Evolutionary conservation across 2,888 invertebrate genomes (phyloP).

Genomic region (Dasypolia templi): DNA sequence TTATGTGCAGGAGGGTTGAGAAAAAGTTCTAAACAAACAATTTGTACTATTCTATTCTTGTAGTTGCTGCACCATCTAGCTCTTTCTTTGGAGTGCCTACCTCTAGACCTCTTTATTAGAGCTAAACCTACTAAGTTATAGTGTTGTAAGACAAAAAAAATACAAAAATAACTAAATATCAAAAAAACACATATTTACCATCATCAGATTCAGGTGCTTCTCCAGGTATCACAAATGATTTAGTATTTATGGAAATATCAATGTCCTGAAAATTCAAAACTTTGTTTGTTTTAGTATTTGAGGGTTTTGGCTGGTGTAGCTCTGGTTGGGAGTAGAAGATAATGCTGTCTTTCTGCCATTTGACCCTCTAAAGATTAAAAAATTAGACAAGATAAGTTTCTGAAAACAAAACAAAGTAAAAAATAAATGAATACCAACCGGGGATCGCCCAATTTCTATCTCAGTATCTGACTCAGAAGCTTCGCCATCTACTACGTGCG

Average conservation of each 20-base stretch:
- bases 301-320: neutral
- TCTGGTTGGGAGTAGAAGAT: too few species aligned
- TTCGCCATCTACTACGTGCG: slow-evolving; percentile 85
- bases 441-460: slow-evolving; percentile 82
- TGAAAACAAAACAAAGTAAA: neutral
- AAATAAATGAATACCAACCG: slow-evolving; percentile 71
- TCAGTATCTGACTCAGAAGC: slow-evolving; percentile 87
- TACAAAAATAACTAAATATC: too few species aligned
- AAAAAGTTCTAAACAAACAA: neutral
- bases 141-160: too few species aligned
- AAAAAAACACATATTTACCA: slow-evolving; percentile 70
- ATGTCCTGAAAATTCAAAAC: slow-evolving; percentile 67
- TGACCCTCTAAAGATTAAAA: neutral
- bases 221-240: slow-evolving; percentile 81
- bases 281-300: too few species aligned
- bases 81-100: neutral
- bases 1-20: neutral
- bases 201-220: slow-evolving; percentile 87
- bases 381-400: neutral
- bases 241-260: slow-evolving; percentile 60
- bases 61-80: neutral
- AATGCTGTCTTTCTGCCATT: neutral
- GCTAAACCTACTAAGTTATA: too few species aligned
- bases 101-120: neutral
- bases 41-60: neutral